Percentiles rank a stretch among this genome's conserved stretches.
Conservation (phyloP, 2,113 vertebrate species). For the Amblyornis subalaris region DNA sequence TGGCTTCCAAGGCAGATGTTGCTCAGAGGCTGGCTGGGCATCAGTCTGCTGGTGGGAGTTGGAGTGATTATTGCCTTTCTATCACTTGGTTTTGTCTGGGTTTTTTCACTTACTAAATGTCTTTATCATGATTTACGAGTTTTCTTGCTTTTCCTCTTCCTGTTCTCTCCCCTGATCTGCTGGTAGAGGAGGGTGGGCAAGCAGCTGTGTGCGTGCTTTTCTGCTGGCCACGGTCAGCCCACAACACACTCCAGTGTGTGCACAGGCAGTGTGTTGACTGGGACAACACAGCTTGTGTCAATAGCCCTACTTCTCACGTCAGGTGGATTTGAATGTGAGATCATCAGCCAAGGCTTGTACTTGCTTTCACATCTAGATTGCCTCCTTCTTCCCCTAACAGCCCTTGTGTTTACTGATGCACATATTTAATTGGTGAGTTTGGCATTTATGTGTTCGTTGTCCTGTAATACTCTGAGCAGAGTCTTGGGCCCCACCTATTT, state of each 20-base stretch:
- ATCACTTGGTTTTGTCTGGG: background rate
- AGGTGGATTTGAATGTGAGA: background rate
- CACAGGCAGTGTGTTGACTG: background rate
- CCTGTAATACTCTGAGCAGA: background rate
- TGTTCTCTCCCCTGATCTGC: background rate
- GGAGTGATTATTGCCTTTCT: background rate
- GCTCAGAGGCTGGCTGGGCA: background rate
- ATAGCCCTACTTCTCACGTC: background rate
- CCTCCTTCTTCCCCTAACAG: background rate
- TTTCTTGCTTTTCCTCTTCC: background rate
- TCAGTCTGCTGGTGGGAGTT: background rate
- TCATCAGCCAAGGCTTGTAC: background rate
- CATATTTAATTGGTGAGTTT: background rate
- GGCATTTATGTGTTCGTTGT: background rate
- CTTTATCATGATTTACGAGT: background rate
- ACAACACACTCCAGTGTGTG: background rate
- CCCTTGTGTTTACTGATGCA: background rate
- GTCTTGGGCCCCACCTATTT: background rate
- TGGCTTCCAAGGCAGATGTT: background rate
- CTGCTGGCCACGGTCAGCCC: background rate
- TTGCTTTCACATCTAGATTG: background rate
- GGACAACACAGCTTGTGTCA: background rate
- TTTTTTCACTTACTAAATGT: background rate
- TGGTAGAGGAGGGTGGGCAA: background rate
- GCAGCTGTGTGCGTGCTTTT: background rate